Percentiles rank a stretch among this genome's conserved stretches.
Conservation (phyloP, 2,113 vertebrate species). For the Osmerus mordax region DNA sequence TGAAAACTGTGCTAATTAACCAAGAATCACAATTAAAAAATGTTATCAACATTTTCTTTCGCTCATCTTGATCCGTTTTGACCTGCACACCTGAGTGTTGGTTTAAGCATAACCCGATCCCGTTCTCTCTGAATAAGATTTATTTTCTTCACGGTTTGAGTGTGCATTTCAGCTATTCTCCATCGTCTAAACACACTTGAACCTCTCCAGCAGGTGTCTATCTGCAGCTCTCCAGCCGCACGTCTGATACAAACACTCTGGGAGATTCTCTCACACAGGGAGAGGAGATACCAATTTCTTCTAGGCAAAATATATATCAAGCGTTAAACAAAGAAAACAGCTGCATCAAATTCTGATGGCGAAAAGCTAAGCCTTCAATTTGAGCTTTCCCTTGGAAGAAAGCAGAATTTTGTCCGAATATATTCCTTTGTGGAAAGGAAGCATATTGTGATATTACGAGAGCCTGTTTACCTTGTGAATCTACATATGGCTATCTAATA, state of each 20-base stretch:
- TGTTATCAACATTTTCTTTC: too few species aligned
- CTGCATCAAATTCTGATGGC: constrained; percentile 62
- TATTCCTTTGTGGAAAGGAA: constrained; percentile 63
- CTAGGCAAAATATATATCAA: constrained; percentile 66
- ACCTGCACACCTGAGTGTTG: not conserved
- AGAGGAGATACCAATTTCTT: constrained; percentile 69
- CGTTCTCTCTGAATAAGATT: constrained; percentile 2
- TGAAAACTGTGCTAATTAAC: too few species aligned
- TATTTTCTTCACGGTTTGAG: constrained; percentile 22
- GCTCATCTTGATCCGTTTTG: not conserved
- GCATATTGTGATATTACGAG: constrained; percentile 63
- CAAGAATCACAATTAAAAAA: too few species aligned
- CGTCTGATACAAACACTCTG: constrained; percentile 58
- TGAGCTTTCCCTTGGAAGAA: constrained; percentile 53
- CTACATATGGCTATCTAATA: constrained; percentile 79
- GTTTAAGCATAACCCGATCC: not conserved
- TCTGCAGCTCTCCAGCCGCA: constrained; percentile 25
- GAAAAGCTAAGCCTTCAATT: constrained; percentile 69
- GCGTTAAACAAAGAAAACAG: constrained; percentile 74
- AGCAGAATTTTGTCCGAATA: constrained; percentile 61
- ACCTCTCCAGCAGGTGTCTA: constrained; percentile 10
- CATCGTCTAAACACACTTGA: constrained; percentile 35
- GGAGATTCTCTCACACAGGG: constrained; percentile 61
- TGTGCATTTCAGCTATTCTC: constrained; percentile 22
- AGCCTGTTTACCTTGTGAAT: constrained; percentile 73